Conservation (phyloP, 2,113 vertebrate species). For the Chaetorhynchus papuensis region DNA sequence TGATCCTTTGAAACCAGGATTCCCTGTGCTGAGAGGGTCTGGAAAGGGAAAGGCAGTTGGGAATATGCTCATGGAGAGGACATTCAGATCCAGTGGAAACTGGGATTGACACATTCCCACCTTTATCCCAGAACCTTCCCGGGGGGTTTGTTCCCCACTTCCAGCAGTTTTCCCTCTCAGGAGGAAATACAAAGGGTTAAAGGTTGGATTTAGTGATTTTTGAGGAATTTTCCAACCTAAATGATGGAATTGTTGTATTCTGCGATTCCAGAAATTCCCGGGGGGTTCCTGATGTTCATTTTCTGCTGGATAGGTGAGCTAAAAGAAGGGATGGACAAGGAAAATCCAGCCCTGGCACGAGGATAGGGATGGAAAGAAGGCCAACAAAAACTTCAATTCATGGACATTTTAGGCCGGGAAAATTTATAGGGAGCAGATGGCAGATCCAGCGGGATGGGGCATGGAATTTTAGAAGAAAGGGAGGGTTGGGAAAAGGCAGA, state of each 20-base stretch:
- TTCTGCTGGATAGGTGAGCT: neutral
- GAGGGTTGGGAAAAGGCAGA: neutral
- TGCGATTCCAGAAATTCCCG: rapidly evolving
- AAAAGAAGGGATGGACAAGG: neutral
- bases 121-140: neutral
- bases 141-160: neutral
- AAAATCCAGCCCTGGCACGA: rapidly evolving
- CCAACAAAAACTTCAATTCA: neutral
- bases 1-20: neutral
- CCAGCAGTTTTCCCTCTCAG: neutral
- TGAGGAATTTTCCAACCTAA: neutral
- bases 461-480: neutral
- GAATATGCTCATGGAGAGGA: neutral
- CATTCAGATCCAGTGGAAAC: neutral
- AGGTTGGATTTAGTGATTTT: neutral
- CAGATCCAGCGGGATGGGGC: neutral
- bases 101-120: neutral
- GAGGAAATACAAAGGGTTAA: neutral
- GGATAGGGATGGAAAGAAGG: neutral
- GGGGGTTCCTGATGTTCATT: rapidly evolving
- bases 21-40: neutral
- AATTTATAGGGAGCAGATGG: neutral
- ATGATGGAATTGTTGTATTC: rapidly evolving
- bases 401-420: rapidly evolving
- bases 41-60: neutral